phyloP scores from a whole-genome alignment of 2,888 invertebrate species.

The Drosophila cyrtoloma region DNA sequence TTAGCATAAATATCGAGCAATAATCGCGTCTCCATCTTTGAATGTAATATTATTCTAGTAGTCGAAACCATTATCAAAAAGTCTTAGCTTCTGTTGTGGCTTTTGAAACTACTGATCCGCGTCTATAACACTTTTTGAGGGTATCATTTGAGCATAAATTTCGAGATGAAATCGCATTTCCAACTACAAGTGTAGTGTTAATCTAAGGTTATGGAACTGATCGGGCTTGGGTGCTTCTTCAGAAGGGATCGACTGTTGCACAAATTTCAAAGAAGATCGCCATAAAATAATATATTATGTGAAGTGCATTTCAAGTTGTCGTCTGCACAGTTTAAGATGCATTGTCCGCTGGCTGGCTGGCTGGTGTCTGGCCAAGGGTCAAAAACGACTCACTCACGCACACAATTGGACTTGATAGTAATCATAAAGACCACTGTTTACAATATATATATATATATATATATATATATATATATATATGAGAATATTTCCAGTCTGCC shows the following conservation, averaged over 20 bases:
- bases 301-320: constrained; percentile 31
- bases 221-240: not conserved
- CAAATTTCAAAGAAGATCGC: constrained; percentile 8
- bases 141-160: not conserved
- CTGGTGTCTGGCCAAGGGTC: constrained; percentile 43
- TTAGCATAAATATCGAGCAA: not conserved
- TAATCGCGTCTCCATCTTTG: not conserved
- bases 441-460: not conserved
- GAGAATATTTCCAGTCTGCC: constrained; percentile 36
- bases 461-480: not conserved
- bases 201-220: not conserved
- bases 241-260: not conserved
- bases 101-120: not conserved
- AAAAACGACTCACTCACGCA: constrained; percentile 39
- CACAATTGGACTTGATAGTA: constrained; percentile 59
- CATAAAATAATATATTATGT: constrained; percentile 8
- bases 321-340: constrained; percentile 16
- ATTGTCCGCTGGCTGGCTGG: constrained; percentile 20
- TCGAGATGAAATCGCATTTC: not conserved
- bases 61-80: not conserved
- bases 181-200: not conserved
- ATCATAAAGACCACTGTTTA: constrained; percentile 47
- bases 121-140: not conserved
- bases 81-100: not conserved
- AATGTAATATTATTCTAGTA: not conserved